Conservation (phyloP, 1,140 invertebrate species). For the Drosophila insularis region DNA sequence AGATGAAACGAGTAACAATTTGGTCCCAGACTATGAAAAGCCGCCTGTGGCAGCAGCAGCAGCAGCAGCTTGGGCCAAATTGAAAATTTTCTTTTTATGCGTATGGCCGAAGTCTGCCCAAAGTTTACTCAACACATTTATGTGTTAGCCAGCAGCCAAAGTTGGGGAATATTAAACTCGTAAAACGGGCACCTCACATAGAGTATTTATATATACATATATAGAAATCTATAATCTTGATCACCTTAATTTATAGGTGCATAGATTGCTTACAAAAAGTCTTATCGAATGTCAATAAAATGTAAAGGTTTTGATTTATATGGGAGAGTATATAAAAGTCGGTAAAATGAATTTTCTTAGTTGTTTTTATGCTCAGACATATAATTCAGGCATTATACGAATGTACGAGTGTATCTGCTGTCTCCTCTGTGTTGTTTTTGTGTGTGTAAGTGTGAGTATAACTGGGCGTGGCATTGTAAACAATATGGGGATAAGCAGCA, state of each 20-base stretch:
- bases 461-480: slow-evolving; percentile 74
- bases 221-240: background rate
- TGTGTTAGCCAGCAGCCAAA: background rate
- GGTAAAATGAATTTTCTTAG: background rate
- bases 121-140: background rate
- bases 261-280: slow-evolving; percentile 31
- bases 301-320: too few species aligned
- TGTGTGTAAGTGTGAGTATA: slow-evolving; percentile 31
- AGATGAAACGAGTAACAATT: slow-evolving; percentile 17
- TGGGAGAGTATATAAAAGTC: background rate
- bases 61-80: slow-evolving; percentile 54
- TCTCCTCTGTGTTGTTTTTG: slow-evolving; percentile 15
- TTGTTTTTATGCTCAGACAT: slow-evolving; percentile 69
- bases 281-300: too few species aligned
- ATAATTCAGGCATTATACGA: slow-evolving; percentile 61
- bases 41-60: slow-evolving; percentile 22
- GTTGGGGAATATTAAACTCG: background rate
- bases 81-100: slow-evolving; percentile 71
- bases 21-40: slow-evolving; percentile 7
- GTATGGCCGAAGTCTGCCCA: slow-evolving; percentile 22
- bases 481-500: slow-evolving; percentile 73
- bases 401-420: background rate
- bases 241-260: too few species aligned
- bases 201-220: too few species aligned
- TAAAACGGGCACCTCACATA: background rate